Percentiles rank a stretch among this genome's conserved stretches.
These are phyloP conservation scores for Chiloscyllium punctatum DNA, from an alignment of 2,797 vertebrate species.

Conservation along the genomic window DNA sequence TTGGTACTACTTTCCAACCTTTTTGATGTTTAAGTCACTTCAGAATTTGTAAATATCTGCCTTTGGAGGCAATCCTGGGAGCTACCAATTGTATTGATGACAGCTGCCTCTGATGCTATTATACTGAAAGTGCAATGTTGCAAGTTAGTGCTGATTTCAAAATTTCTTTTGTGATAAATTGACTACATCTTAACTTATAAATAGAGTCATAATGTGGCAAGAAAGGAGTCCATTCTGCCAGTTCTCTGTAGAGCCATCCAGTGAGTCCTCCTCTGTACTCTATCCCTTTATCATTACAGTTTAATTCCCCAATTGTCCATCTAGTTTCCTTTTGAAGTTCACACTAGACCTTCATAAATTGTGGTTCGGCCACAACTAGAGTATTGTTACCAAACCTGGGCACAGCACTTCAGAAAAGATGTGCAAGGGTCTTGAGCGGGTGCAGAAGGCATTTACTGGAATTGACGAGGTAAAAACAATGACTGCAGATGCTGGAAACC, in stretches of 20 bases:
- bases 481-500: too few species aligned
- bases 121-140: not conserved
- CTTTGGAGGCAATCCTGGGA: not conserved
- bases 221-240: not conserved
- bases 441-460: not conserved
- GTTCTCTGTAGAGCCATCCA: not conserved
- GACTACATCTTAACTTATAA: not conserved
- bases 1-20: not conserved
- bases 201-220: not conserved
- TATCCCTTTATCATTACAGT: not conserved
- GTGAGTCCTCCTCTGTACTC: not conserved
- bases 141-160: not conserved
- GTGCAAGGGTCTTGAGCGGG: not conserved
- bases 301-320: not conserved
- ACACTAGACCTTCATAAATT: not conserved
- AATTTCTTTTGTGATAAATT: not conserved
- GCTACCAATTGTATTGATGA: not conserved
- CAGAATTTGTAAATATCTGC: not conserved
- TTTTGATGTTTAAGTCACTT: not conserved
- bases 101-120: not conserved
- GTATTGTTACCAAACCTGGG: not conserved
- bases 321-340: not conserved
- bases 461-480: too few species aligned
- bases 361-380: not conserved
- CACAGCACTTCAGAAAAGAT: not conserved